Evolutionary conservation across 2,888 invertebrate genomes (phyloP).

Genomic region (Chloroclysta siterata): DNA sequence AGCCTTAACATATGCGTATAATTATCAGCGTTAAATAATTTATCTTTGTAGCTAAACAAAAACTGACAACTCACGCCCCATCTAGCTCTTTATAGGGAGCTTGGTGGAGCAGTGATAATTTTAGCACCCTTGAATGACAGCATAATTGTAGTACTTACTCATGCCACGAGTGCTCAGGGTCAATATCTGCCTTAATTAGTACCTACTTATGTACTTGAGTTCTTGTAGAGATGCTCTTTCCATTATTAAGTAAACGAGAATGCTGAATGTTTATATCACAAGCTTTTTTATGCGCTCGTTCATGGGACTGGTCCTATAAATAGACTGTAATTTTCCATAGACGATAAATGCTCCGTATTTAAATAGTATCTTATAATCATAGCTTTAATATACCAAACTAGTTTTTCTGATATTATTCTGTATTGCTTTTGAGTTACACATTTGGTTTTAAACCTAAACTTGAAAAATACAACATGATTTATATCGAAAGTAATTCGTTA

Average conservation of each 20-base stretch:
- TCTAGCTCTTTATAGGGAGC: constrained; percentile 36
- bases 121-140: constrained; percentile 50
- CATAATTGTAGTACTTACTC: constrained; percentile 46
- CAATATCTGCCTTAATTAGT: constrained; percentile 38
- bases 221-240: constrained; percentile 18
- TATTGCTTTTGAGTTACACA: background rate
- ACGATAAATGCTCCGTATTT: constrained; percentile 4
- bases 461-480: background rate
- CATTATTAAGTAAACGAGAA: constrained; percentile 28
- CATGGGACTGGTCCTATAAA: constrained; percentile 21
- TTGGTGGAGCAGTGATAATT: constrained; percentile 41
- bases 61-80: constrained; percentile 42
- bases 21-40: constrained; percentile 32
- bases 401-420: background rate
- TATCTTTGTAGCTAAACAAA: constrained; percentile 35
- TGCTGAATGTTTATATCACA: constrained; percentile 23
- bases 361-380: constrained; percentile 6
- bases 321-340: constrained; percentile 14
- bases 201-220: constrained; percentile 14
- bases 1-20: constrained; percentile 20
- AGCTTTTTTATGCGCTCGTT: constrained; percentile 16
- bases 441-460: background rate
- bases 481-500: background rate
- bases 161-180: constrained; percentile 38
- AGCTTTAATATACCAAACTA: background rate